Conservation (phyloP, 2,888 invertebrate genomes). For the Apamea epomidion region DNA sequence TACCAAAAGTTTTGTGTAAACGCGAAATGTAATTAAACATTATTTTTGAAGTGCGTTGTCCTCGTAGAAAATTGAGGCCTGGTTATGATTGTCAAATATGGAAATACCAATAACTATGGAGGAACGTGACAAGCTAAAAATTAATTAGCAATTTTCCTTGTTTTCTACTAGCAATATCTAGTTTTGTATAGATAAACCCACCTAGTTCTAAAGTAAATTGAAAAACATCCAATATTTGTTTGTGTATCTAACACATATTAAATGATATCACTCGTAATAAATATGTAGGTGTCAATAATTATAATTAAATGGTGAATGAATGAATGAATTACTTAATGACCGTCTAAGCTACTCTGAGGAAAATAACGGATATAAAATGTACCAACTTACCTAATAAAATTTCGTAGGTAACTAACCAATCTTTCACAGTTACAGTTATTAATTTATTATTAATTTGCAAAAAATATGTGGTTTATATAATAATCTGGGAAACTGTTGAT, state of each 20-base stretch:
- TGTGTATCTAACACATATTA: neutral
- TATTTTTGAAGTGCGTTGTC: constrained; percentile 66
- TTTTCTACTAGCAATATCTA: neutral
- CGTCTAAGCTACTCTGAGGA: constrained; percentile 10
- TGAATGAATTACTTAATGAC: constrained; percentile 36
- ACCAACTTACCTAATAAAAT: neutral
- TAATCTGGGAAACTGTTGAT: neutral
- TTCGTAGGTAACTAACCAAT: neutral
- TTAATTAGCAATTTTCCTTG: neutral
- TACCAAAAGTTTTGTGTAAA: constrained; percentile 81
- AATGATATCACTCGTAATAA: constrained; percentile 11
- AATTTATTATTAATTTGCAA: constrained; percentile 1
- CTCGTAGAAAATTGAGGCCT: constrained; percentile 49
- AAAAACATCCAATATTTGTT: neutral
- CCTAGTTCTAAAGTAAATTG: neutral
- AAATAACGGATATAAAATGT: constrained; percentile 18
- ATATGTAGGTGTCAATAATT: constrained; percentile 25
- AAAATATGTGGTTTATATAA: constrained; percentile 1
- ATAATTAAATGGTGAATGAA: constrained; percentile 11
- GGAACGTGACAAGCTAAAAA: neutral
- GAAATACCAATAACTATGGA: constrained; percentile 32
- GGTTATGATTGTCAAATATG: constrained; percentile 39
- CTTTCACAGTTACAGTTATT: neutral
- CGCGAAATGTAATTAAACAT: constrained; percentile 73
- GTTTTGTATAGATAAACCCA: neutral